Percentiles rank a stretch among this genome's conserved stretches.
phyloP scores from a whole-genome alignment of 2,797 vertebrate genomes.

The Echeneis naucrates region DNA sequence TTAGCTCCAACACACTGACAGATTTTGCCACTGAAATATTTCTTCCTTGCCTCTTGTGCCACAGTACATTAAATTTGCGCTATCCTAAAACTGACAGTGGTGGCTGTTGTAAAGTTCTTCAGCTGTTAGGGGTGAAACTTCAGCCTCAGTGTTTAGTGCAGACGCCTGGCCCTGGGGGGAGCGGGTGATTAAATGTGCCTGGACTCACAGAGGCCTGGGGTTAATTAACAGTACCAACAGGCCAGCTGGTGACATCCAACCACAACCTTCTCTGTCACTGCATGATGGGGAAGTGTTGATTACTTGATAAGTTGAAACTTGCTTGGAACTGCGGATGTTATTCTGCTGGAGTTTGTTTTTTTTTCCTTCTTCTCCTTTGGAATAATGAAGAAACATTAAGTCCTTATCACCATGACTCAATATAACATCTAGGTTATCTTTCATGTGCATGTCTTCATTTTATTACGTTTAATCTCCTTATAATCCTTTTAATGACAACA shows the following conservation, averaged over 20 bases:
- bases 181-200: conserved; percentile 39
- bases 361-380: neutral
- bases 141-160: conserved; percentile 5
- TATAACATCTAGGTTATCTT: too few relatives aligned
- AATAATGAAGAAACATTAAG: neutral
- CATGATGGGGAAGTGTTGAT: conserved; percentile 52
- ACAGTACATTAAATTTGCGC: neutral
- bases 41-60: neutral
- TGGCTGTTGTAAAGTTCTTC: neutral
- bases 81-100: neutral
- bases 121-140: neutral
- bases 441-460: too few relatives aligned
- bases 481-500: too few relatives aligned
- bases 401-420: too few relatives aligned
- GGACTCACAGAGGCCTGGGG: conserved; percentile 19
- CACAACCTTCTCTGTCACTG: conserved; percentile 4
- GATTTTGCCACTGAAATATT: too few relatives aligned
- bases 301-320: conserved; percentile 30
- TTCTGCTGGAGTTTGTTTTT: neutral
- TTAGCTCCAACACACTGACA: too few relatives aligned
- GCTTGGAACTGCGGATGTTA: neutral
- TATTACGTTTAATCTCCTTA: too few relatives aligned
- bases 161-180: conserved; percentile 13
- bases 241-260: conserved; percentile 40
- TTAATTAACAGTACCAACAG: conserved; percentile 47